phyloP scores from a whole-genome alignment of 2,113 vertebrate genomes.

The Leiothrix lutea region DNA sequence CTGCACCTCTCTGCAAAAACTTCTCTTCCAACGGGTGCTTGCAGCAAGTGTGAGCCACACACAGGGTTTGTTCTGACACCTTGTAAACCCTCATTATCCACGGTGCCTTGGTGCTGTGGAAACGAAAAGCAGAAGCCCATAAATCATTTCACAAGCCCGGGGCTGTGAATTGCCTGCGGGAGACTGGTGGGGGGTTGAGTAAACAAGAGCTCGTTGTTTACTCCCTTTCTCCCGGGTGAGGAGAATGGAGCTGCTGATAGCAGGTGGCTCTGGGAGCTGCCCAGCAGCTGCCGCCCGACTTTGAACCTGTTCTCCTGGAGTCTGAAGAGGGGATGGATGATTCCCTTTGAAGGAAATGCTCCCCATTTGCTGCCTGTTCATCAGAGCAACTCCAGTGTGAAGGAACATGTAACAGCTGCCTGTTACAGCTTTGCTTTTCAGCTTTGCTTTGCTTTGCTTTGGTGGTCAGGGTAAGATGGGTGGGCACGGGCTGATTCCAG shows the following conservation, averaged over 20 bases:
- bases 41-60: background rate
- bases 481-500: background rate
- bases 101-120: background rate
- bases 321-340: background rate
- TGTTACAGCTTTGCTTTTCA: background rate
- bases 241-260: background rate
- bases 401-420: accelerated
- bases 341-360: background rate
- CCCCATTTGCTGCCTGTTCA: background rate
- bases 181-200: background rate
- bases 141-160: background rate
- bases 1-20: background rate
- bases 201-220: background rate
- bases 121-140: background rate
- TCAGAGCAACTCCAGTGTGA: background rate
- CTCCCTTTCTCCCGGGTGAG: background rate
- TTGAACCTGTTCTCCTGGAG: background rate
- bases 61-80: background rate
- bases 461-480: background rate
- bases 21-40: background rate
- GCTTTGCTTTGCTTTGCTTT: background rate
- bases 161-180: background rate
- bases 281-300: background rate
- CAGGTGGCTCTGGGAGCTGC: background rate
- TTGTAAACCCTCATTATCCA: background rate